Conservation (phyloP, 2,113 vertebrate genomes). For the Cebus imitator region DNA sequence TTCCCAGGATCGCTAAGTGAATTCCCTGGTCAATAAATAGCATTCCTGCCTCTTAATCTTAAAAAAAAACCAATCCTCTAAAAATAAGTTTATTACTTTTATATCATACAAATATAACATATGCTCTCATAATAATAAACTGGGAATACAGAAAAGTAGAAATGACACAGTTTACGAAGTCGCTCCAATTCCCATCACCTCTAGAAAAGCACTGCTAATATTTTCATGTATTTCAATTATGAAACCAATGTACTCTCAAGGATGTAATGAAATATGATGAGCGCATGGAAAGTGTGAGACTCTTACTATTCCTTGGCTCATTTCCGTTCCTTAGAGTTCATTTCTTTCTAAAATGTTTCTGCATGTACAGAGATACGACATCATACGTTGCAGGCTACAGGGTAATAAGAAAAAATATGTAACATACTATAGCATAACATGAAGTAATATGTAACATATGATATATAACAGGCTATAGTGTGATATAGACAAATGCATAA, state of each 20-base stretch:
- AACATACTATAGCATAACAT: not conserved
- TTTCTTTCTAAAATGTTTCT: not conserved
- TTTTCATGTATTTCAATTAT: not conserved
- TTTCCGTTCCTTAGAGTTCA: not conserved
- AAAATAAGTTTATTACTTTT: conserved; percentile 70
- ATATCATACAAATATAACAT: conserved; percentile 36
- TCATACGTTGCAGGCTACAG: not conserved
- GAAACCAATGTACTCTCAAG: not conserved
- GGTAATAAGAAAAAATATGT: not conserved
- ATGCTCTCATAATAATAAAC: conserved; percentile 48
- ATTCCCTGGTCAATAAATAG: conserved; percentile 45
- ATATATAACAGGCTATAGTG: not conserved
- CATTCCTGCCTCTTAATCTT: conserved; percentile 33
- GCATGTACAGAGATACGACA: not conserved
- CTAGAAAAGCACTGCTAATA: not conserved
- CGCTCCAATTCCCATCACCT: not conserved
- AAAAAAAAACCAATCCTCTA: not conserved
- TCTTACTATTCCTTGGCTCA: not conserved
- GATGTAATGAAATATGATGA: not conserved
- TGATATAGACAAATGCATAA: not conserved
- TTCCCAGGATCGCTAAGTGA: conserved; percentile 44
- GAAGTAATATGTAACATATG: not conserved
- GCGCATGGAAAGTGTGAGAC: not conserved
- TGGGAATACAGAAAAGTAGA: not conserved
- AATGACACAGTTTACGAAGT: conserved; percentile 1